Evolutionary conservation across 2,113 vertebrate species (phyloP).

Genomic region (Piaya cayana): DNA sequence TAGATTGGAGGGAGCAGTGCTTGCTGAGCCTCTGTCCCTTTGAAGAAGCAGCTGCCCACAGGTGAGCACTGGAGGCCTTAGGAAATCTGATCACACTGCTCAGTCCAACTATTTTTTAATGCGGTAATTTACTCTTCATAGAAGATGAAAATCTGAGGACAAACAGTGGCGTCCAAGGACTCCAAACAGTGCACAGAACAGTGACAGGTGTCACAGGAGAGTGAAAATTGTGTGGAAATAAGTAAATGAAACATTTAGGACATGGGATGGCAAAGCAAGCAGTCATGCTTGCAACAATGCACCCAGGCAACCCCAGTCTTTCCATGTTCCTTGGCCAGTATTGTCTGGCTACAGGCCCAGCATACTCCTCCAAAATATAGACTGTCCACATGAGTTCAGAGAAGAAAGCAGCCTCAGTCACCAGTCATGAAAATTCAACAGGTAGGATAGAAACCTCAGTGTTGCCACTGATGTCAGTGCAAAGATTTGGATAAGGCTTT

Average conservation of each 20-base stretch:
- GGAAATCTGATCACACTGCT: neutral
- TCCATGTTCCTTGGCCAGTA: neutral
- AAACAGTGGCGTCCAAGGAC: neutral
- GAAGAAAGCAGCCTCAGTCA: neutral
- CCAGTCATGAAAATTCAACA: neutral
- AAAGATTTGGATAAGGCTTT: neutral
- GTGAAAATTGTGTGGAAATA: neutral
- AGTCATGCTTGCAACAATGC: rapidly evolving
- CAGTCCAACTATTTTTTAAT: neutral
- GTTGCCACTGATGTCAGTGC: neutral
- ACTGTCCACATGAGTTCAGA: neutral
- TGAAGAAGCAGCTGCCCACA: neutral
- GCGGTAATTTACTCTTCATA: neutral
- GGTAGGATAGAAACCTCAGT: neutral
- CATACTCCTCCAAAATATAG: neutral
- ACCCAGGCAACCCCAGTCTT: neutral
- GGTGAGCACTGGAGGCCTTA: neutral
- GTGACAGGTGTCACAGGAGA: neutral
- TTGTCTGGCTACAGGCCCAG: neutral
- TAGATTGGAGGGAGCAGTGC: neutral
- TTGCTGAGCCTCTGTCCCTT: neutral
- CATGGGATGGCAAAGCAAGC: neutral
- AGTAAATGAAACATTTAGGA: neutral
- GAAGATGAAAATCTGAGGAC: neutral
- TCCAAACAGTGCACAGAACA: neutral